A percentile compares a stretch with the other conserved stretches of the same genome.
These are phyloP conservation scores for Drosophila simulans DNA, from an alignment of 1,140 invertebrate species.

Conservation along the genomic window DNA sequence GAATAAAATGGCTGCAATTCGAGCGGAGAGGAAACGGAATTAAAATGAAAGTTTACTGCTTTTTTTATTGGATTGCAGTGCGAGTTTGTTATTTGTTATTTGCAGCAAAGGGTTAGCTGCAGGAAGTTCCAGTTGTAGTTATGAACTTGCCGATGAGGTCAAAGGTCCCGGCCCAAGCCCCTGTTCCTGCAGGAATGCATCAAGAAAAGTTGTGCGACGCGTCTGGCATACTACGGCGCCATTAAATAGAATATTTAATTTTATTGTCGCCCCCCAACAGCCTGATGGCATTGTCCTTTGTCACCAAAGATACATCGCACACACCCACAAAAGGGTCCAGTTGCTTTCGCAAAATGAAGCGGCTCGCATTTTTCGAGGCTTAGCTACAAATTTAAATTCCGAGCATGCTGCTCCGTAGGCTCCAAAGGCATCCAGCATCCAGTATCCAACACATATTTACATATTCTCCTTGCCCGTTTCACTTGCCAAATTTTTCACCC, in stretches of 20 bases:
- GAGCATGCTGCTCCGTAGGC: slow-evolving; percentile 58
- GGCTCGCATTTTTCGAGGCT: slow-evolving; percentile 59
- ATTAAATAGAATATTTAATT: slow-evolving; percentile 83
- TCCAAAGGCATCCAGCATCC: slow-evolving; percentile 51
- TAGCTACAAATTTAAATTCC: slow-evolving; percentile 76
- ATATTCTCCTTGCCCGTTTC: slow-evolving; percentile 51
- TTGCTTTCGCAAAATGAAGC: slow-evolving; percentile 47
- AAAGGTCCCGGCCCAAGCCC: slow-evolving; percentile 7
- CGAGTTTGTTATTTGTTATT: not conserved
- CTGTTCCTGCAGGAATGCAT: slow-evolving; percentile 26
- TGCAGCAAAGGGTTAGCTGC: not conserved
- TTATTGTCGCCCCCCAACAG: slow-evolving; percentile 62
- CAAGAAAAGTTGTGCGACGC: slow-evolving; percentile 36
- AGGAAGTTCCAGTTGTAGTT: slow-evolving; percentile 4
- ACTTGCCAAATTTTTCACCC: slow-evolving; percentile 35
- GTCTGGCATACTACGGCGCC: slow-evolving; percentile 67
- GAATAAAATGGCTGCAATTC: slow-evolving; percentile 72
- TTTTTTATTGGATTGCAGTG: slow-evolving; percentile 26
- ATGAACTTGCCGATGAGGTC: slow-evolving; percentile 6
- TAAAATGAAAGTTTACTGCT: slow-evolving; percentile 8
- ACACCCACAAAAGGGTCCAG: slow-evolving; percentile 56
- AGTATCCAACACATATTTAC: slow-evolving; percentile 67
- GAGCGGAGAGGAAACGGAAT: slow-evolving; percentile 14
- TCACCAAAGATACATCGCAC: slow-evolving; percentile 63
- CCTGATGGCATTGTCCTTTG: slow-evolving; percentile 51